Evolutionary conservation across 2,888 invertebrate genomes (phyloP), one percentile per base, ranked within the genome.

Genomic region (Drosophila colorata): DNA sequence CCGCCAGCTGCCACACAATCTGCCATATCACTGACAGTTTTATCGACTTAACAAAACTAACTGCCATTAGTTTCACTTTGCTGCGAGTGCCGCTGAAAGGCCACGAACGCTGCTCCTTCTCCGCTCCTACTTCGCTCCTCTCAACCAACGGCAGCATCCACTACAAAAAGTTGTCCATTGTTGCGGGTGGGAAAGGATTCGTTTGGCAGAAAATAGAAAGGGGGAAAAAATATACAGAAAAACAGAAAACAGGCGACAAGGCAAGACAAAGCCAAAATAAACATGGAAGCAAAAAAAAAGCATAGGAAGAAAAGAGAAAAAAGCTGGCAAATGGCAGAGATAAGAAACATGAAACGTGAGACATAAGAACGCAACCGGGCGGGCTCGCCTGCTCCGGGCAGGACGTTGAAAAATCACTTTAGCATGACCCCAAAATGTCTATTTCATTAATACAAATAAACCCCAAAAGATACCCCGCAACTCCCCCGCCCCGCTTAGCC

Each of bases 11-110:
- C 81, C 81, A 76, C 78, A 86, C 87, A 88, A 87, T 84, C 83
- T 88, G 87, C 80, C 79, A 83, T 89, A 88, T 89, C 89, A 89
- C 88, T 88, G 88, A 88, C 88, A 88, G 89, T 90, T 90, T 89
- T 88, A 88, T 89, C 89, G 89, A 90, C 89, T 90, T 89, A 90
- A 90, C 88, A 85, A 88, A 89, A 90, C 89, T 83, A 90, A 90
- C 87, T 84, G 85, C 88, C 89, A 90, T 89, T 89, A 88, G 90
- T 90, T 90, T 89, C 90, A 89, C 85, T 81, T 82, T 80, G 81
- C 77, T 76, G 78, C 78, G 80, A 84, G 83, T 84, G 88, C 71
- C 73, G 83, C 86, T 87, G 86, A 84, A 87, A 84, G 85, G 87
- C 85, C 77, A 83, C 78, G 69, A 83, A 83, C 75, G 61, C 59